Evolutionary conservation across 1,140 invertebrate species (phyloP), one percentile per base, ranked within the genome.

Genomic region (Monomorium pharaonis): DNA sequence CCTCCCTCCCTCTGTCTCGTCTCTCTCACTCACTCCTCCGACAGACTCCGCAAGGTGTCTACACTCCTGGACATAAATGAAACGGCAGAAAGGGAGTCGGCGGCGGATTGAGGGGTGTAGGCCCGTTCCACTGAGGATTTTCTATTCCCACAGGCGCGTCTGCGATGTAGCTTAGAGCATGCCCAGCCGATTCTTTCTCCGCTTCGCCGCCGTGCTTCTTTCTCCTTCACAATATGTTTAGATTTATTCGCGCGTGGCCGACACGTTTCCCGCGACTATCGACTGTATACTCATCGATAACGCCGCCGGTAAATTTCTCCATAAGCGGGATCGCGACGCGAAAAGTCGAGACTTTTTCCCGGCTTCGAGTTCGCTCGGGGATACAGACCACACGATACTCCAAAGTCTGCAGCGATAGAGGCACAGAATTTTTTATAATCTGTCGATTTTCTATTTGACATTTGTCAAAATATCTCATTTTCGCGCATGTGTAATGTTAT

Each of bases 1-100:
- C n/a, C 67, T 60, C 33, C 74, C 75, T 42, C 69, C 70, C 44
- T 86, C 67, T 65, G 33, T 75, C 27, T 74, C 21, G n/a, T n/a
- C n/a, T n/a, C n/a, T n/a, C n/a, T n/a, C n/a, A n/a, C n/a, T n/a
- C n/a, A n/a, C 75, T 77, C 30, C 90, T 69, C 49, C 85, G 30
- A 44, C 89, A 87, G 76, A 90, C 87, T 90, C 85, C 85, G 78
- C 83, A 85, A 91, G 90, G 90, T 91, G 90, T 91, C 90, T 91
- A 91, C 89, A 86, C 87, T 87, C 85, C 86, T 89, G 86, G 86
- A 91, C 84, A 84, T 87, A 91, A 91, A 90, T 86, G 87, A 86
- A 88, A 88, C 84, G 85, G 47, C 76, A 60, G 44, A 24, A 77
- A 75, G 27, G 62, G 54, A 47, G 33, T 49, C 37, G 78, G 4